Base-by-base conservation (phyloP, 2,888 invertebrate species). In the Zygaena filipendulae region DNA sequence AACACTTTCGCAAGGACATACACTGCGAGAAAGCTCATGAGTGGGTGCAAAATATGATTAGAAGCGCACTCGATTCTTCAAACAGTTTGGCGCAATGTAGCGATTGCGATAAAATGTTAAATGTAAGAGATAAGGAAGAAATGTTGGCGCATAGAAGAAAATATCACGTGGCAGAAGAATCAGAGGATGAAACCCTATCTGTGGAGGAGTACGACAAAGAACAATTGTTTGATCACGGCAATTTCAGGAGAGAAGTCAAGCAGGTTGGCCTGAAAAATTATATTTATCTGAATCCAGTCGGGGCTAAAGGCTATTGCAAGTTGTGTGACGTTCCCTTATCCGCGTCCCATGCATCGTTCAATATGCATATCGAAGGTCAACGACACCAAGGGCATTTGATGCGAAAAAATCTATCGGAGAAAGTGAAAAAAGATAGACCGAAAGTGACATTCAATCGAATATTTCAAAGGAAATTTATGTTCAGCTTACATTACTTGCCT, bases 241-340 rank as follows among this genome's bases (percentile, higher is more conserved):
- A 60, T 34, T 36, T 29, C 3, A 57, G 67, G 27, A 33, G 48
- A 0, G 48, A 58, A 23, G 27, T 63, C 5, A 49, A 59, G 2
- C 35, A 42, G 19, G 70, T 49, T 42, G 68, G 64, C 2, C 54
- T 39, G 33, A 32, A 41, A 4, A 43, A 63, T 29, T 48, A 32
- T 19, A 63, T 72, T 3, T 66, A 52, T 39, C 32, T 69, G n/a
- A 61, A 59, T 28, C 35, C 42, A 11, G 59, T 57, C 1, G 68
- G 63, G 1, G 46, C 51, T 21, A 53, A 49, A 29, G 67, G 59
- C 0, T 63, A 53, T 31, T 72, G 71, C 27, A 39, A 30, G 1
- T 6, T 69, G 4, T 72, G 71, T 33, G 46, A 58, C 16, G 43
- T 40, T n/a, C 42, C 39, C 10, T 27, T 68, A 3, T 51, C 56